Evolutionary conservation across 30 jellyfish, hydroid and myxozoan genomes (phyloP), one percentile per base, ranked within the genome.

Genomic region (Chrysaora quinquecirrha): DNA sequence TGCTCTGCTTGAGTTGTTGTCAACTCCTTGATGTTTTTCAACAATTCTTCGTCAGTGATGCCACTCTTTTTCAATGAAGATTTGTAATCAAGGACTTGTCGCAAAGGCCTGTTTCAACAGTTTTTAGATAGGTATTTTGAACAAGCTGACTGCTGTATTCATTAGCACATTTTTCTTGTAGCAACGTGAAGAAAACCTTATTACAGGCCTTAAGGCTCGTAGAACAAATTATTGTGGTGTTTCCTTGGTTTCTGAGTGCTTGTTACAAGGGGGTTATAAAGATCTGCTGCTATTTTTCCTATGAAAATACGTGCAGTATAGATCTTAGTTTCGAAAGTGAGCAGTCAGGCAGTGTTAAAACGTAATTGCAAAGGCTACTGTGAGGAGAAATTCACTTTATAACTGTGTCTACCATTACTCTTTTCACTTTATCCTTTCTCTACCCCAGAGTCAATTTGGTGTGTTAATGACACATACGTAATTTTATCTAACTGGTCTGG

Each of bases 401-500:
- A 27, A 69, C 82, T 30, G 82, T 69, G 32, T 38, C 30, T 30
- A 16, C 25, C 10, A 66, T 66, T 22, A 3, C 78, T 6, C 63
- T 30, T 16, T n/a, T 66, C 64, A 6, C 64, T 14, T n/a, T 71
- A 71, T 14, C 83, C 83, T 43, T 71, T 71, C 38, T 33, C 70
- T 30, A 43, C 21, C 70, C 77, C 76, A n/a, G 33, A 50, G 21
- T 31, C 61, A 56, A 49, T 75, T 28, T 75, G 87, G 56, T 48
- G 65, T 19, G 28, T 29, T 47, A 50, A 52, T 34, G 68, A 29
- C 16, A 56, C 87, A 43, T 75, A 75, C 28, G 87, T 75, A 6
- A 75, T 11, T 48, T 50, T 75, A 48, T 50, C 87, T 16, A 48
- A 31, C n/a, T n/a, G n/a, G n/a, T n/a, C n/a, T n/a, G n/a, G 75